Evolutionary conservation across 2,797 vertebrate species (phyloP), one percentile per base, ranked within the genome.

Genomic region (Peromyscus eremicus): DNA sequence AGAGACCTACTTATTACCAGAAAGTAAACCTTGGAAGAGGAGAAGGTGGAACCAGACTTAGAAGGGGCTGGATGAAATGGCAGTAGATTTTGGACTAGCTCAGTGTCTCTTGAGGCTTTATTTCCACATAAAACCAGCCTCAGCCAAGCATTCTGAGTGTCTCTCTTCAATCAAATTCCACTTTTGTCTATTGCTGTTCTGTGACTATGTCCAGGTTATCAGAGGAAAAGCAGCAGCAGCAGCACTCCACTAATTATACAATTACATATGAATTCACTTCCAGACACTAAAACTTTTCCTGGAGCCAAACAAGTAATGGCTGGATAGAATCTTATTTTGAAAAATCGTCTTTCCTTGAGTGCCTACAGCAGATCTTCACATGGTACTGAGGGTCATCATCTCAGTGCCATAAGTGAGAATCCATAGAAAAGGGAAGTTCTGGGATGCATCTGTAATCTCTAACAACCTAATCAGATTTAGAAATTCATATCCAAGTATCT

Each of bases 241-340:
- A 92, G 4, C 0, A 19, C 4, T 94, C 66, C 17, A 0, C 0
- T 97, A 87, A 95, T 97, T 96, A 85, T 92, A 55, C 49, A 95
- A 80, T 94, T 96, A 55, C 0, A 43, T 94, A 93, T 91, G 94
- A 85, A 94, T 77, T 80, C 80, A 10, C 64, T 77, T n/a, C 79
- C 68, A 80, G 85, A 94, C 37, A 77, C 68, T 55, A 70, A n/a
- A 21, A 73, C 19, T 82, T 71, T 95, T 27, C 10, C 94, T 14
- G 2, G 81, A 76, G 7, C 70, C 43, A 92, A 76, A 32, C 80
- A 83, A 86, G 81, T 89, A 17, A 0, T n/a, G 40, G 52, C 77
- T 97, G 92, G 75, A 68, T 91, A 37, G 66, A 94, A 96, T 73
- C 76, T 95, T 49, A 76, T 87, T 97, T 96, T 90, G 84, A 96